Percentiles rank a stretch among this genome's conserved stretches.
phyloP scores from a whole-genome alignment of 2,888 invertebrate species.

The Masnerella sp. region DNA sequence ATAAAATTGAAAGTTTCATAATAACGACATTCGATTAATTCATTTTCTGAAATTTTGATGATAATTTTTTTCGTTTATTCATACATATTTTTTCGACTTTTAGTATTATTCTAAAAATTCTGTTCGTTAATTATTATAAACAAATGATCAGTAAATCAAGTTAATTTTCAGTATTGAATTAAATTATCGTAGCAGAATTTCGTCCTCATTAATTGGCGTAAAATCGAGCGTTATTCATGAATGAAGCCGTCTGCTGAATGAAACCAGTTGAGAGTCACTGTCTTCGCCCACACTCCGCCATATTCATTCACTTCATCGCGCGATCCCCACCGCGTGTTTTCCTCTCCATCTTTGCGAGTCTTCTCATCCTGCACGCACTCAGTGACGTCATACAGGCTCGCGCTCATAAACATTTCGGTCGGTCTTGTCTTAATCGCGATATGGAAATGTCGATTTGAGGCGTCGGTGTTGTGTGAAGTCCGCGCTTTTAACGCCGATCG shows the following conservation, averaged over 20 bases:
- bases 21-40: too few relatives aligned
- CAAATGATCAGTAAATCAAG: too few relatives aligned
- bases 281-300: conserved; percentile 71
- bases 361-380: conserved; percentile 52
- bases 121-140: too few relatives aligned
- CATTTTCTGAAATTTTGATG: too few relatives aligned
- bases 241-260: conserved; percentile 66
- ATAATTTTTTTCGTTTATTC: too few relatives aligned
- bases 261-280: conserved; percentile 68
- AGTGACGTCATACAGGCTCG: conserved; percentile 69
- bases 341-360: conserved; percentile 22
- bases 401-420: conserved; percentile 66
- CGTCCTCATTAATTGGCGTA: conserved; percentile 70
- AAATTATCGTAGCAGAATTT: too few relatives aligned
- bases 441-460: conserved; percentile 47
- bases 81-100: too few relatives aligned
- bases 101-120: too few relatives aligned
- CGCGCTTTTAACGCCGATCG: conserved; percentile 25
- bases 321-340: conserved; percentile 48
- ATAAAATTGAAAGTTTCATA: too few relatives aligned
- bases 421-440: conserved; percentile 47
- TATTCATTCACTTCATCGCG: conserved; percentile 73
- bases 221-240: conserved; percentile 71
- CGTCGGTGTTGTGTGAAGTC: conserved; percentile 41
- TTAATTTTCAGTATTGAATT: too few relatives aligned